These are phyloP conservation scores for Oncopodura yosiiana DNA, from an alignment of 1,140 invertebrate genomes.

Conservation along the genomic window DNA sequence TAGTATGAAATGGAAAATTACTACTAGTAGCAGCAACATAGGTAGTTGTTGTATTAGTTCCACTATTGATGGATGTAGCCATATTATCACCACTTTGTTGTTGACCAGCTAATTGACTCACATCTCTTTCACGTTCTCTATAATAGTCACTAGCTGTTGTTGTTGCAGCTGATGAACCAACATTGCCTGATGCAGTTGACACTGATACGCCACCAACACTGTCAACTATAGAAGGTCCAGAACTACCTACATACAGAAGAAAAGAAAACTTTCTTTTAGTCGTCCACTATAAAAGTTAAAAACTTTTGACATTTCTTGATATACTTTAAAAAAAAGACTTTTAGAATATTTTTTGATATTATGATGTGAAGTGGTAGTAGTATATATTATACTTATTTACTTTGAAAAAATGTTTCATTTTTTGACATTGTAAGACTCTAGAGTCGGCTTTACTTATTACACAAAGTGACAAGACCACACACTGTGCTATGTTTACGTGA, in stretches of 20 bases:
- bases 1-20: conserved; percentile 81
- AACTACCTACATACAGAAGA: neutral
- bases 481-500: too few relatives aligned
- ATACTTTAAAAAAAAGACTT: neutral
- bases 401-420: neutral
- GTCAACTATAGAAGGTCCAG: conserved; percentile 20
- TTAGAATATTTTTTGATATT: neutral
- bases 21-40: too few relatives aligned
- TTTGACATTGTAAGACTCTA: too few relatives aligned
- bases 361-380: neutral
- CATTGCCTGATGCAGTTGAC: conserved; percentile 25
- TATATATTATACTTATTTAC: neutral
- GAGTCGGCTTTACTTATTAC: too few relatives aligned
- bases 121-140: neutral
- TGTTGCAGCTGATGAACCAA: conserved; percentile 5
- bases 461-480: too few relatives aligned
- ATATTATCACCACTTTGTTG: neutral
- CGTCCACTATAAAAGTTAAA: neutral
- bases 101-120: neutral
- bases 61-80: neutral
- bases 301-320: neutral
- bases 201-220: conserved; percentile 18
- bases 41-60: neutral
- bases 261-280: neutral
- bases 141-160: neutral